A percentile compares a stretch with the other conserved stretches of the same genome.
Conservation (phyloP, 2,888 invertebrate genomes). For the Baccha elongata region DNA sequence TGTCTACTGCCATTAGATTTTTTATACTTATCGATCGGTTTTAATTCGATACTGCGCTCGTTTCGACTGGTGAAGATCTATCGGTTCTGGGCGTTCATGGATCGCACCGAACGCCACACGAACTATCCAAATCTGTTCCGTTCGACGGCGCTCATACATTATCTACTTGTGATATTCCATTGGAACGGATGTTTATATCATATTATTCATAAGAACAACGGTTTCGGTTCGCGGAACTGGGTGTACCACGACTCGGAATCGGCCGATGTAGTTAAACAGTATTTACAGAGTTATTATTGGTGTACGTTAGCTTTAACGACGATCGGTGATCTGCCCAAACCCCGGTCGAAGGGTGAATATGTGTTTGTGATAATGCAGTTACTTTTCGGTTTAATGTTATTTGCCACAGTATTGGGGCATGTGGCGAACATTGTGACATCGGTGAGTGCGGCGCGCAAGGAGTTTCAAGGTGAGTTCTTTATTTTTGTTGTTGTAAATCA, state of each 20-base stretch:
- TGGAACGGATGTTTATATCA: conserved; percentile 99
- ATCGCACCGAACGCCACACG: conserved; percentile 98
- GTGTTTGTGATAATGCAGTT: conserved; percentile 97
- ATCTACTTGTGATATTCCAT: conserved; percentile 98
- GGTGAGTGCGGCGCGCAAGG: conserved; percentile 97
- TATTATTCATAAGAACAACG: conserved; percentile 97
- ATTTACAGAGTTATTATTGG: conserved; percentile 99
- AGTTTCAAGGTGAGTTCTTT: conserved; percentile 93
- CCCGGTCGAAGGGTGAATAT: conserved; percentile 96
- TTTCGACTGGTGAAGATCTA: conserved; percentile 98
- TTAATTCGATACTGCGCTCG: conserved; percentile 97
- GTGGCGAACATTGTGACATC: conserved; percentile 99
- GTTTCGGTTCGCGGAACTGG: conserved; percentile 96
- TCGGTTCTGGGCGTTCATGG: conserved; percentile 99
- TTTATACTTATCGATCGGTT: conserved; percentile 98
- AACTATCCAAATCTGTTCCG: conserved; percentile 99
- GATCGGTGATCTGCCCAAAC: conserved; percentile 95
- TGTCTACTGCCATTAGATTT: conserved; percentile 98
- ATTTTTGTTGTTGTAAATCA: neutral
- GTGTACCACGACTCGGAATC: conserved; percentile 93
- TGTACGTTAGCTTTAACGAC: conserved; percentile 97
- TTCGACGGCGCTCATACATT: conserved; percentile 95
- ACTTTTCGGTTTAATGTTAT: conserved; percentile 95
- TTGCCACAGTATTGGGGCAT: conserved; percentile 98
- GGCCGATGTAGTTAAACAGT: conserved; percentile 95